Percentiles rank a stretch among this genome's conserved stretches.
Conservation (phyloP, 2,888 invertebrate genomes). For the Margaritifera margaritifera region DNA sequence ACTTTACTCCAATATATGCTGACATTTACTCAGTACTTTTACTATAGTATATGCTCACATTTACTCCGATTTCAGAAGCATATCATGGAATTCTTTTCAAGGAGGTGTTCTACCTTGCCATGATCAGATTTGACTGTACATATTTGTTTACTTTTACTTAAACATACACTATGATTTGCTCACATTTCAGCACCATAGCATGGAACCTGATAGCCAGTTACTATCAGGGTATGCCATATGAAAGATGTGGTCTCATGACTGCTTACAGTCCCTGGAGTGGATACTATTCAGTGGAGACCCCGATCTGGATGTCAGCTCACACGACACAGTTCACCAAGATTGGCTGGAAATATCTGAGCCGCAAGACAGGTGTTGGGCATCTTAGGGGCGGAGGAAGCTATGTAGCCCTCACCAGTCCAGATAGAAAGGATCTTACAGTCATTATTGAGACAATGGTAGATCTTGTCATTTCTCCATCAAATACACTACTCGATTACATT, state of each 20-base stretch:
- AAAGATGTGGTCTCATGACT: conserved; percentile 71
- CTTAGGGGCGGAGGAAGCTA: conserved; percentile 70
- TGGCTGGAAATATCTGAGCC: conserved; percentile 69
- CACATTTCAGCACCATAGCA: conserved; percentile 67
- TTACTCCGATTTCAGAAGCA: too few species aligned
- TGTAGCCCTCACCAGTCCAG: conserved; percentile 66
- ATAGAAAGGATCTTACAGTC: conserved; percentile 68
- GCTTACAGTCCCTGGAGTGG: conserved; percentile 72
- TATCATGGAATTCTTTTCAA: too few species aligned
- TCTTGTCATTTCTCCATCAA: neutral
- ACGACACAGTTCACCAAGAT: conserved; percentile 71
- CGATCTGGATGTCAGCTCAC: conserved; percentile 73
- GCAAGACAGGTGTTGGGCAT: conserved; percentile 67
- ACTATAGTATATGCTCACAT: too few species aligned
- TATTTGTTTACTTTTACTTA: too few species aligned
- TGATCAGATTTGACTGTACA: too few species aligned
- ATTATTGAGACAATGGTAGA: conserved; percentile 73
- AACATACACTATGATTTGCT: too few species aligned
- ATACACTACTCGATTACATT: too few species aligned
- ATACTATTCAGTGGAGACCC: conserved; percentile 67
- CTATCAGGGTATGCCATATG: conserved; percentile 68
- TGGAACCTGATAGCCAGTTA: conserved; percentile 73
- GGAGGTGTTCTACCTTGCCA: too few species aligned
- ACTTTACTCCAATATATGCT: too few species aligned
- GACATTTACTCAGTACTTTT: too few species aligned